These are phyloP conservation scores for Danio jaintianensis DNA, from an alignment of 2,797 vertebrate genomes.

Conservation along the genomic window DNA sequence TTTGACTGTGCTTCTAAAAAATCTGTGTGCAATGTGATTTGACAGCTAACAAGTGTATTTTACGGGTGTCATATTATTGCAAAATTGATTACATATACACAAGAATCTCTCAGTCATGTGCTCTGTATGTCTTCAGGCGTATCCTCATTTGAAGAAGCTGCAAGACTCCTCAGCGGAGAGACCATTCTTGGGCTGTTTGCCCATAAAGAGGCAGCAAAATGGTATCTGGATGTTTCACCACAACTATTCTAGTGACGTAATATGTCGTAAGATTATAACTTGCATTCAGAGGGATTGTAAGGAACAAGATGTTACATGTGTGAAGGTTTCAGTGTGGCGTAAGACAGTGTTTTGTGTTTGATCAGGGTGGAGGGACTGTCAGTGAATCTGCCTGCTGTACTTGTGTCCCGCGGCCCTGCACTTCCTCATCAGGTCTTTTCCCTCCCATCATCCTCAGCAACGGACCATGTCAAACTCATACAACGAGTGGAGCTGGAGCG, in stretches of 20 bases:
- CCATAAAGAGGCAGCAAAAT: constrained; percentile 69
- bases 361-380: constrained; percentile 80
- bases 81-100: not conserved
- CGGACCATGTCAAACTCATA: constrained; percentile 77
- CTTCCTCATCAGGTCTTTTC: constrained; percentile 62
- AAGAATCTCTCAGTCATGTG: not conserved
- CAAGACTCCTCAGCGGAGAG: constrained; percentile 71
- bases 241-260: constrained; percentile 1
- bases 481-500: constrained; percentile 73
- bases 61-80: not conserved
- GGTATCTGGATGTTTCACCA: constrained; percentile 64
- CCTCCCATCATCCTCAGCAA: constrained; percentile 62
- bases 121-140: constrained; percentile 60
- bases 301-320: constrained; percentile 9
- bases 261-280: not conserved
- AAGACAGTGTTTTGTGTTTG: constrained; percentile 36
- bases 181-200: constrained; percentile 71
- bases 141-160: constrained; percentile 69
- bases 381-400: constrained; percentile 79
- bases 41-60: not conserved
- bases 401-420: constrained; percentile 77
- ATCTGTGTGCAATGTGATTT: not conserved
- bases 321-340: not conserved
- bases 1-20: not conserved
- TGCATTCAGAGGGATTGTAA: not conserved